phyloP scores from a whole-genome alignment of 2,797 vertebrate genomes.

The Choloepus didactylus region DNA sequence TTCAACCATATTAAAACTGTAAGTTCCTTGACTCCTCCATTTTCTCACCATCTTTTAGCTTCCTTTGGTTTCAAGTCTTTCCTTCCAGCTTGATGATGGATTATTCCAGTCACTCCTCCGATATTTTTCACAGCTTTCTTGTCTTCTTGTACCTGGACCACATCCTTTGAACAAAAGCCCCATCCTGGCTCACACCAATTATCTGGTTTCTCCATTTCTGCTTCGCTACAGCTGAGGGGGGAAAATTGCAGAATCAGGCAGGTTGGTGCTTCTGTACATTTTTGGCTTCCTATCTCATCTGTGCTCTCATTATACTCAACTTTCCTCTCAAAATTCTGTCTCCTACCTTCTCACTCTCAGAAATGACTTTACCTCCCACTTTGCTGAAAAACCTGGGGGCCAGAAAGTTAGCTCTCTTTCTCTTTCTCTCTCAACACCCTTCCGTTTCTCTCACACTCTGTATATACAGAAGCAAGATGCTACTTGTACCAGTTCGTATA shows the following conservation, averaged over 20 bases:
- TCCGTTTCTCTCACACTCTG: background rate
- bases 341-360: background rate
- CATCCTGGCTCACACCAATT: background rate
- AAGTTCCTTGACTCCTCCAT: background rate
- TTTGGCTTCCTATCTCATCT: background rate
- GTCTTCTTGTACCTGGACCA: background rate
- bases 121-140: background rate
- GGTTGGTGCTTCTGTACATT: background rate
- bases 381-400: background rate
- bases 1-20: background rate
- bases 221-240: background rate
- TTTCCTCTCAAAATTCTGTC: background rate
- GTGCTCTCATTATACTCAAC: background rate
- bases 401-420: background rate
- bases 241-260: background rate
- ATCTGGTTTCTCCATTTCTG: background rate
- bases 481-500: no score
- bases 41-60: background rate
- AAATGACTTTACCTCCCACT: background rate
- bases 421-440: background rate
- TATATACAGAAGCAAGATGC: background rate
- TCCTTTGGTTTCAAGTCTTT: background rate
- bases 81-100: background rate
- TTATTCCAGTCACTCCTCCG: background rate
- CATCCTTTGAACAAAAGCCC: background rate